These are phyloP conservation scores for Noctua janthina DNA, from an alignment of 2,888 invertebrate species.

Conservation along the genomic window DNA sequence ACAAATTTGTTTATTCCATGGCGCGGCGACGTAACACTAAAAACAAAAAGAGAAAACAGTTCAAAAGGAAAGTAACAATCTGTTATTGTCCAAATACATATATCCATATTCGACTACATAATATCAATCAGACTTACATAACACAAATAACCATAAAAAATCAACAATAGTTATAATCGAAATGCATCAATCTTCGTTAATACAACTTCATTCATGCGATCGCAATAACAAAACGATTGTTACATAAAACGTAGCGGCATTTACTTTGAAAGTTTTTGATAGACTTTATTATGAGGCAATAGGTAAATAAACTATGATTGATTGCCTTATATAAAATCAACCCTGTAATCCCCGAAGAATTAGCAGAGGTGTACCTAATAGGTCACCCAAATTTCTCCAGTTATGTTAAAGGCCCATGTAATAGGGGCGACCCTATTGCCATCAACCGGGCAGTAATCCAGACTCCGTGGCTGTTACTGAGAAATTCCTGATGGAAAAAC, in stretches of 20 bases:
- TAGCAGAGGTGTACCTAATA: too few relatives aligned
- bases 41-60: background rate
- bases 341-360: too few relatives aligned
- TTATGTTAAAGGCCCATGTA: too few relatives aligned
- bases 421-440: too few relatives aligned
- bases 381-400: too few relatives aligned
- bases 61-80: slow-evolving; percentile 28
- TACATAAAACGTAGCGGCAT: slow-evolving; percentile 18
- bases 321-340: background rate
- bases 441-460: too few relatives aligned
- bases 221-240: slow-evolving; percentile 20
- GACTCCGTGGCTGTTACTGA: too few relatives aligned
- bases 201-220: slow-evolving; percentile 40
- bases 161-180: slow-evolving; percentile 49
- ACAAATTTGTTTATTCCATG: background rate
- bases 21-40: background rate
- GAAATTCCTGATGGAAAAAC: too few relatives aligned
- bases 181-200: slow-evolving; percentile 54
- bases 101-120: slow-evolving; percentile 16
- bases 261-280: slow-evolving; percentile 31
- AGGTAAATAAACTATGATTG: slow-evolving; percentile 4
- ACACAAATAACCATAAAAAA: slow-evolving; percentile 41
- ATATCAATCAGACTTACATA: slow-evolving; percentile 47
- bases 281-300: background rate
- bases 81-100: slow-evolving; percentile 3